Base-by-base conservation (phyloP, 2,113 vertebrate genomes). In the Cololabis saira region DNA sequence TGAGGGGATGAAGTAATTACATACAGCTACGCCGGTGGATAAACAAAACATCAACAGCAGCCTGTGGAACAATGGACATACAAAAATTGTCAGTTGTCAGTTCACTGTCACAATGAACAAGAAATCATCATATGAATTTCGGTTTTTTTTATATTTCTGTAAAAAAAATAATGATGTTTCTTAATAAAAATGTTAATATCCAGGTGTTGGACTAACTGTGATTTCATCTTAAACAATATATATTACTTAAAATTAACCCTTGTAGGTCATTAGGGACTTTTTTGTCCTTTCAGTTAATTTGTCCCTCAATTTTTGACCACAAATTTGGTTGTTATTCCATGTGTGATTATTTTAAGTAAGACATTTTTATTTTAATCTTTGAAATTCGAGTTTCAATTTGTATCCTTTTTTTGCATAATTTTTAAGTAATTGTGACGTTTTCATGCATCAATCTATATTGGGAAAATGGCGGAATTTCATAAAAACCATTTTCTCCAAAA, bases 1-100 rank as follows among this genome's bases (percentile, higher is more conserved):
- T 81, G 93, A 96, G 21, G 95, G 95, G 88, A 99, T 96, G 89
- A 98, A 98, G 90, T 95, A 98, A 4, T 96, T 92, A 55, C 93
- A 93, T 74, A 95, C 71, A 69, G 94, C 92, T 59, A 95, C 90
- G 76, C 92, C 92, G 41, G 93, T 78, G 57, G 98, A 99, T 76
- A 93, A 62, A 75, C 92, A 64, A 90, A 98, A 97, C 95, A 96
- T 98, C 80, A 94, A 83, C 90, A 98, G 87, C 50, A 99, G 89
- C 94, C 98, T 99, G 92, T 50, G 51, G 70, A 56, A 81, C 51
- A 80, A 44, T 0, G 41, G 27, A 78, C 17, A 71, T 16, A 76
- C 1, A 56, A 49, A 11, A 43, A 51, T 19, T 61, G 41, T 66
- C 49, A 66, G 15, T 71, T 65, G 42, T 67, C 37, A 62, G 19